These are phyloP conservation scores for Macrobrachium nipponense DNA, from an alignment of 1,140 invertebrate species.

Conservation along the genomic window DNA sequence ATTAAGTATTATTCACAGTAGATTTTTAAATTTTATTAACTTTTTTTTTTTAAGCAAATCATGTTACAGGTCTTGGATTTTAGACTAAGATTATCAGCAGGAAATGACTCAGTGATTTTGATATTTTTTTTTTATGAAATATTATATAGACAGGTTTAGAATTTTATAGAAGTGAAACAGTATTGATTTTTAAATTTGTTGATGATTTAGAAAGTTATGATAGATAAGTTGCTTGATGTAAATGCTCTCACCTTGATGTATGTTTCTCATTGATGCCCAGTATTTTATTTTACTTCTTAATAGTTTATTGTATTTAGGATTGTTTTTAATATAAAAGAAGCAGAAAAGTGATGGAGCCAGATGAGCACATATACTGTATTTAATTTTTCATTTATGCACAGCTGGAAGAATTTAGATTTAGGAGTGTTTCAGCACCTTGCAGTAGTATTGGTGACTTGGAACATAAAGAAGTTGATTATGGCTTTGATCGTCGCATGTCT, in stretches of 20 bases:
- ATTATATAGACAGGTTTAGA: no score
- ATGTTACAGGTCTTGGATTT: no score
- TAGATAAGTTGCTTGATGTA: neutral
- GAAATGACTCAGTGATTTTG: no score
- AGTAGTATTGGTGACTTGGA: neutral
- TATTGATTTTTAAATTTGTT: neutral
- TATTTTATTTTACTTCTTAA: neutral
- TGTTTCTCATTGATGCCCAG: neutral
- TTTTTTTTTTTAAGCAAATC: no score
- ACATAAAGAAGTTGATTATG: neutral
- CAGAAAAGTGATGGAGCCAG: neutral
- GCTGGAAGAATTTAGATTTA: constrained; percentile 28
- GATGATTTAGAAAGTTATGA: neutral
- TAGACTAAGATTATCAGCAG: no score
- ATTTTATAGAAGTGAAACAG: no score
- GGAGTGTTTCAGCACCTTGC: neutral
- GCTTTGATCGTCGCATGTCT: constrained; percentile 8
- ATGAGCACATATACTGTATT: no score
- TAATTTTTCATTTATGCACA: constrained; percentile 5
- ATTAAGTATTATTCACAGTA: neutral
- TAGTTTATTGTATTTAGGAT: constrained; percentile 21
- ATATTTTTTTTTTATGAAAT: no score
- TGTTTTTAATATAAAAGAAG: neutral
- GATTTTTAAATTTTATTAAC: no score
- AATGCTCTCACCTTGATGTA: neutral